These are phyloP conservation scores for Hymenopus coronatus DNA, from an alignment of 2,888 invertebrate species.

Conservation along the genomic window DNA sequence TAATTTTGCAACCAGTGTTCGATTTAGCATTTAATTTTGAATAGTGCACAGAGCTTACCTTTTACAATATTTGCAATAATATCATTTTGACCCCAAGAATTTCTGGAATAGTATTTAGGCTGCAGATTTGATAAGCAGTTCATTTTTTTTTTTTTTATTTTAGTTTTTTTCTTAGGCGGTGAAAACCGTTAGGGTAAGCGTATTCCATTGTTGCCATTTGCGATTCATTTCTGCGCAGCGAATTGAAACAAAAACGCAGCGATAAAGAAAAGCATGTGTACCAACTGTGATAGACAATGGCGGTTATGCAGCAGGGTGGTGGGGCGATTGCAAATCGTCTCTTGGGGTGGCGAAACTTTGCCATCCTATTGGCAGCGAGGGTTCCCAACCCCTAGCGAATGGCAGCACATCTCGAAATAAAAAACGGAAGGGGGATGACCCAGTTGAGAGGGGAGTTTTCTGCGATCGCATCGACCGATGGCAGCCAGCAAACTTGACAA, in stretches of 20 bases:
- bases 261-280: not conserved
- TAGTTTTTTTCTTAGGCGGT: too few relatives aligned
- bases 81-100: too few relatives aligned
- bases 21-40: too few relatives aligned
- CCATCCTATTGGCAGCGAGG: conserved; percentile 25
- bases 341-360: conserved; percentile 26
- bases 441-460: conserved; percentile 13
- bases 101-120: too few relatives aligned
- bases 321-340: not conserved
- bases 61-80: too few relatives aligned
- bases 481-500: not conserved
- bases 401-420: conserved; percentile 3
- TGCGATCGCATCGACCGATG: conserved; percentile 24
- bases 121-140: too few relatives aligned
- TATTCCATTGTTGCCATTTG: not conserved
- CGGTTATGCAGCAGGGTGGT: not conserved
- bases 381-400: conserved; percentile 19
- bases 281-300: not conserved
- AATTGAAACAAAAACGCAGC: not conserved
- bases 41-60: too few relatives aligned
- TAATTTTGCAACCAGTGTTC: too few relatives aligned
- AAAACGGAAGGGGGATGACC: conserved; percentile 17
- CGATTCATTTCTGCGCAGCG: not conserved
- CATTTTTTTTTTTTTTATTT: too few relatives aligned
- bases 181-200: too few relatives aligned